Percentiles rank a stretch among this genome's conserved stretches.
These are phyloP conservation scores for Rhabditoides inermis DNA, from an alignment of 2,888 invertebrate genomes.

Conservation along the genomic window DNA sequence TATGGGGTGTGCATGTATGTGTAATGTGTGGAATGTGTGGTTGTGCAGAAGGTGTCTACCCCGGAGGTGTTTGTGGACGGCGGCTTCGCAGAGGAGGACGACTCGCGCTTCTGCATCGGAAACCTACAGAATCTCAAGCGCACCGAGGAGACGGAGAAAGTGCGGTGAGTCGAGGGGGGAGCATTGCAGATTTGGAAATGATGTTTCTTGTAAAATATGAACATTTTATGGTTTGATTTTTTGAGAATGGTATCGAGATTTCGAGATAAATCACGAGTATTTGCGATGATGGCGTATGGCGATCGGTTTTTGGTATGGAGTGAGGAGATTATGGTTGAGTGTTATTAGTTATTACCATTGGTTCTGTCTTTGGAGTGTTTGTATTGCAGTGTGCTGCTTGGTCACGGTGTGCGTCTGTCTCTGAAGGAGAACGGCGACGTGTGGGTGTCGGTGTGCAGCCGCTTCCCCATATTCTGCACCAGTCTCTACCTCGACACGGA, in stretches of 20 bases:
- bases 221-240: too few relatives aligned
- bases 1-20: too few relatives aligned
- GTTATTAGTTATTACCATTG: too few relatives aligned
- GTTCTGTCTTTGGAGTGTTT: too few relatives aligned
- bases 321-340: too few relatives aligned
- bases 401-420: conserved; percentile 1
- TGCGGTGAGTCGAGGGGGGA: neutral
- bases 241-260: too few relatives aligned
- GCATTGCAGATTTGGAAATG: neutral
- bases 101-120: neutral
- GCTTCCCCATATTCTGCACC: conserved; percentile 3
- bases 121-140: neutral
- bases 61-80: conserved; percentile 4
- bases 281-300: too few relatives aligned
- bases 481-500: conserved; percentile 1
- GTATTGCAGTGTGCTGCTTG: neutral
- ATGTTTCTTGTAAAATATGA: too few relatives aligned
- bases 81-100: neutral
- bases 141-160: neutral
- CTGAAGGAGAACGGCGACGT: conserved; percentile 3
- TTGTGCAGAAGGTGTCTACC: neutral
- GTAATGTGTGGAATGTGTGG: too few relatives aligned
- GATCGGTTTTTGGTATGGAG: too few relatives aligned
- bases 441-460: neutral
- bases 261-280: too few relatives aligned